Evolutionary conservation across 2,113 vertebrate species (phyloP).

Genomic region (Ophthalmolycus amberensis): DNA sequence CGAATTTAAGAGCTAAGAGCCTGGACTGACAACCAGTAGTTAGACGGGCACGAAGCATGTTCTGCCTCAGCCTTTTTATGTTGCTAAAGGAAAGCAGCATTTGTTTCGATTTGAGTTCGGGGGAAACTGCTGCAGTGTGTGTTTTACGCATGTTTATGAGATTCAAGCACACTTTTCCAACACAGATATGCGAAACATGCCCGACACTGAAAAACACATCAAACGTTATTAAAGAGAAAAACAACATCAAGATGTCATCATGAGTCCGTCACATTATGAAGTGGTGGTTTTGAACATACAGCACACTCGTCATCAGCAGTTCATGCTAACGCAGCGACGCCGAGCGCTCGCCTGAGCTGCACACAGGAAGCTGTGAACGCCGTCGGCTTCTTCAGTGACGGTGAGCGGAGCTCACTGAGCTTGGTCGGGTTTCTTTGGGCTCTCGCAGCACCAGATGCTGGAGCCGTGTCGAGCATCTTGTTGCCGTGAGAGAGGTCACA

Average conservation of each 20-base stretch:
- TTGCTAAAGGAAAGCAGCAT: background rate
- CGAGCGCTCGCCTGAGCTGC: too few relatives aligned
- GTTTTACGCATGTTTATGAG: background rate
- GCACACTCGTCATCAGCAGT: background rate
- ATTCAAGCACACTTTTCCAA: conserved; percentile 1
- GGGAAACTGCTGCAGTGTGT: background rate
- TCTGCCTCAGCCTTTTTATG: background rate
- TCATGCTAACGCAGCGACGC: conserved; percentile 16
- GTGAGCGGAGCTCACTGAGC: too few relatives aligned
- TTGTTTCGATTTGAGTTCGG: background rate
- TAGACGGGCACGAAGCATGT: background rate
- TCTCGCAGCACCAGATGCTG: too few relatives aligned
- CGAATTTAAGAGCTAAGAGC: background rate
- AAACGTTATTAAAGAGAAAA: conserved; percentile 10
- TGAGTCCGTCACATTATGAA: conserved; percentile 5
- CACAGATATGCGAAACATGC: conserved; percentile 43
- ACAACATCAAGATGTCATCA: background rate
- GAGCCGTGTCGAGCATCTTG: too few relatives aligned
- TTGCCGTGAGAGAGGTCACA: too few relatives aligned
- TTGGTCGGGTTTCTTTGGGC: too few relatives aligned
- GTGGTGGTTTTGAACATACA: background rate
- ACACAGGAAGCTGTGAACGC: too few relatives aligned
- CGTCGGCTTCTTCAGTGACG: too few relatives aligned
- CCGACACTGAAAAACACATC: conserved; percentile 20
- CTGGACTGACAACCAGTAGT: conserved; percentile 15